Percentiles rank a stretch among this genome's conserved stretches.
Conservation (phyloP, 2,888 invertebrate species). For the Leptogaster cylindrica region DNA sequence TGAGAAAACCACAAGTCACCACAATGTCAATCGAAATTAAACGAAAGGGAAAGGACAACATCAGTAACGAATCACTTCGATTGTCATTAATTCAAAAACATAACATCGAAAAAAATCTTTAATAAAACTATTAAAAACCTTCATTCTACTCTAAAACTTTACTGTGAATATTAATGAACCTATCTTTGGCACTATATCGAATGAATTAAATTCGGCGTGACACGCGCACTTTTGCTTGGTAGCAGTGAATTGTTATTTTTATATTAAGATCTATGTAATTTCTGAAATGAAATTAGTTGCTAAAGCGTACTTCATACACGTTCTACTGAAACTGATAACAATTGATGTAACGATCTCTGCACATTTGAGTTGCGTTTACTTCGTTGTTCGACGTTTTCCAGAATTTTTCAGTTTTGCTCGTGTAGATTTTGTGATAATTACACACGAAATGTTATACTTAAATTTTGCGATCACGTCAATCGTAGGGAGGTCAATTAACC, state of each 20-base stretch:
- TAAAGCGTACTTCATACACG: too few species aligned
- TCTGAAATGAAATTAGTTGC: background rate
- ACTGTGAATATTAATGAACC: background rate
- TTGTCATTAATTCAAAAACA: background rate
- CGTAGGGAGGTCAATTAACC: conserved; percentile 33
- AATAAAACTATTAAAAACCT: background rate
- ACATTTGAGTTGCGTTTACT: too few species aligned
- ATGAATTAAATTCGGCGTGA: background rate
- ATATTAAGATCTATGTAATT: too few species aligned
- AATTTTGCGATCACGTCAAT: conserved; percentile 12
- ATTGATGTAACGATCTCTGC: too few species aligned
- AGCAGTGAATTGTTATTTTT: too few species aligned
- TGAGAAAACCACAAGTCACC: too few species aligned
- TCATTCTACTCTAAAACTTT: background rate
- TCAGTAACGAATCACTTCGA: background rate
- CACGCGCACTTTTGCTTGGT: background rate
- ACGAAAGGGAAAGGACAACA: background rate
- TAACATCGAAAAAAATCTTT: background rate
- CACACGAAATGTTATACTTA: too few species aligned
- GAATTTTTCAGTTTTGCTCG: too few species aligned
- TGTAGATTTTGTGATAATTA: too few species aligned
- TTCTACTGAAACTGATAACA: too few species aligned
- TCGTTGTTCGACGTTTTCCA: too few species aligned
- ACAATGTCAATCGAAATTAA: too few species aligned
- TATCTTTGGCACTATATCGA: background rate